Evolutionary conservation across 2,797 vertebrate genomes (phyloP).

Genomic region (Bradypus variegatus): DNA sequence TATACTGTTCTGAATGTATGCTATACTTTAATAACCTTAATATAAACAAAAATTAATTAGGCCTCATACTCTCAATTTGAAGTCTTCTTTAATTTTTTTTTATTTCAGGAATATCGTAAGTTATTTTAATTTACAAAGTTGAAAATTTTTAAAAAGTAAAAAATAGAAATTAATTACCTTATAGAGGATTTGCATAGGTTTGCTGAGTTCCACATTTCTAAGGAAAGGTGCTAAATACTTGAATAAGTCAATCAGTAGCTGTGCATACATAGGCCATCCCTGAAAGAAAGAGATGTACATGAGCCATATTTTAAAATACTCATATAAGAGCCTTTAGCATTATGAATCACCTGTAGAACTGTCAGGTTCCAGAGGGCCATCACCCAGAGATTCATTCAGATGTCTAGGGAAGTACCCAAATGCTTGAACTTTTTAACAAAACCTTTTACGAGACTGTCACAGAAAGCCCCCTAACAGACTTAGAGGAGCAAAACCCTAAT

Average conservation of each 20-base stretch:
- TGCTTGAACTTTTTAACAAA: background rate
- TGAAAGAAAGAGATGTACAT: conserved; percentile 66
- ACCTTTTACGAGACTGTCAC: background rate
- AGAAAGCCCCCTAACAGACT: background rate
- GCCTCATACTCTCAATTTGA: background rate
- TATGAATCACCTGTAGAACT: background rate
- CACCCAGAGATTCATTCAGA: background rate
- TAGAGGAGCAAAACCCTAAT: background rate
- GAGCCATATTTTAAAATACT: conserved; percentile 8
- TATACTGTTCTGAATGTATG: background rate
- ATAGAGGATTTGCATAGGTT: conserved; percentile 99
- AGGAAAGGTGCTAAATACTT: conserved; percentile 98
- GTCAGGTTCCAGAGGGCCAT: background rate
- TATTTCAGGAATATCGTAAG: background rate
- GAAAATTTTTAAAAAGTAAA: background rate
- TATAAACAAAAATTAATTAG: background rate
- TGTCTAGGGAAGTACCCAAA: background rate
- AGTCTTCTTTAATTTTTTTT: background rate
- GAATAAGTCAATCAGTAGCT: conserved; percentile 97
- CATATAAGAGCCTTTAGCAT: background rate
- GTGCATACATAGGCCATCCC: conserved; percentile 99
- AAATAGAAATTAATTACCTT: conserved; percentile 80
- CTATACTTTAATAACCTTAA: background rate
- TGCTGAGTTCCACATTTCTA: conserved; percentile 99
- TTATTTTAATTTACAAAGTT: background rate